Conservation (phyloP, 2,113 vertebrate genomes). For the Electrona antarctica region DNA sequence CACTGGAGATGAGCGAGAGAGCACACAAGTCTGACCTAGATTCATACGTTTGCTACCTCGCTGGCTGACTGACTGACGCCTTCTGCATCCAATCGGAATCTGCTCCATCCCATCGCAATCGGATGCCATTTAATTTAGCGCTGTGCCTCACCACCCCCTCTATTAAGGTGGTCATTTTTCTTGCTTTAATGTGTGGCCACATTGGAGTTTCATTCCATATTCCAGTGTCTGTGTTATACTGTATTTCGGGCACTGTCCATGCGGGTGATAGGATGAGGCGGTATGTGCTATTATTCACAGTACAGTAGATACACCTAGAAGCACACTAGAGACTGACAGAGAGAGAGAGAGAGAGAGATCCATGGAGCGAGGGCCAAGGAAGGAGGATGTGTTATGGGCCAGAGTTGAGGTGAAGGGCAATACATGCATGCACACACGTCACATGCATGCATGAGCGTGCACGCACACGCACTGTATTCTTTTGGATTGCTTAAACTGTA, state of each 20-base stretch:
- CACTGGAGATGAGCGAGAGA: constrained; percentile 54
- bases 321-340: constrained; percentile 12
- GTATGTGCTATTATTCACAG: constrained; percentile 43
- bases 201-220: constrained; percentile 14
- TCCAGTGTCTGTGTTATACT: constrained; percentile 42
- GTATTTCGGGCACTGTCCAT: constrained; percentile 59
- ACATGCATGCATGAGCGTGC: too few species aligned
- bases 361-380: constrained; percentile 7
- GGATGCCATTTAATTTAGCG: background rate
- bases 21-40: constrained; percentile 67
- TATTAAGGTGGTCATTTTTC: constrained; percentile 16
- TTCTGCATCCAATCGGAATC: constrained; percentile 50
- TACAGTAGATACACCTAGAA: constrained; percentile 27
- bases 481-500: constrained; percentile 54
- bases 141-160: constrained; percentile 20
- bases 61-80: constrained; percentile 29
- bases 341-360: constrained; percentile 4
- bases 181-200: constrained; percentile 10
- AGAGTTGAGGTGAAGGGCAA: constrained; percentile 29
- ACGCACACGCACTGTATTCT: constrained; percentile 24
- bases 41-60: constrained; percentile 32
- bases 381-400: constrained; percentile 31
- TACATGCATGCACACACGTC: constrained; percentile 38
- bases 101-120: background rate
- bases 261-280: constrained; percentile 51